Conservation (phyloP, 2,888 invertebrate genomes). For the Andrena haemorrhoa region DNA sequence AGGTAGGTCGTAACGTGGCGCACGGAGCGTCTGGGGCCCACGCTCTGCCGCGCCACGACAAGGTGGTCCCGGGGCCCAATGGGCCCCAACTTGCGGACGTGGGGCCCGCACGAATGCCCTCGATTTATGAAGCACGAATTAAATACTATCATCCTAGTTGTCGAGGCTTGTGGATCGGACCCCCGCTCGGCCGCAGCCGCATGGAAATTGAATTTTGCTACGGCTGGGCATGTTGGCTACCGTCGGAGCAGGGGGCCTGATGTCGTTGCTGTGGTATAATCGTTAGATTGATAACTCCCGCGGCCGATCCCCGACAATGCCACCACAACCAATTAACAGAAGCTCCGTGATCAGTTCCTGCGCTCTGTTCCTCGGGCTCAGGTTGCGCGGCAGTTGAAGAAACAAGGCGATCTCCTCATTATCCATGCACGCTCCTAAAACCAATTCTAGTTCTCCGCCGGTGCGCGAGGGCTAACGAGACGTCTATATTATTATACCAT, state of each 20-base stretch:
- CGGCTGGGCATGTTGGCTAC: background rate
- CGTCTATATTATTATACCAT: constrained; percentile 83
- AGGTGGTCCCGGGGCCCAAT: constrained; percentile 75
- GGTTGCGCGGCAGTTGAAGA: constrained; percentile 52
- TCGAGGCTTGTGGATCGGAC: constrained; percentile 10
- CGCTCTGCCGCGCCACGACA: constrained; percentile 79
- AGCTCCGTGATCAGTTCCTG: constrained; percentile 1
- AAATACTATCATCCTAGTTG: constrained; percentile 69
- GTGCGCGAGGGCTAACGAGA: constrained; percentile 81
- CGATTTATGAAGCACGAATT: constrained; percentile 80
- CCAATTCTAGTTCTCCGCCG: constrained; percentile 76
- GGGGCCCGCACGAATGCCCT: constrained; percentile 74
- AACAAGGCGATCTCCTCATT: constrained; percentile 75
- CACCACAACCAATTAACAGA: constrained; percentile 33
- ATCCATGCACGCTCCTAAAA: constrained; percentile 82
- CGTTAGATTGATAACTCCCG: background rate
- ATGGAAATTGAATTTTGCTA: constrained; percentile 34
- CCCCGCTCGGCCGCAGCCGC: background rate
- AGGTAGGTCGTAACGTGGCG: constrained; percentile 79
- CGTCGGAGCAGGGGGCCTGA: too few relatives aligned
- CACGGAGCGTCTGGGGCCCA: constrained; percentile 78
- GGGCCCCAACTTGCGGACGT: constrained; percentile 71
- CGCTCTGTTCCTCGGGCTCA: background rate
- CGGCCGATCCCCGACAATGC: background rate
- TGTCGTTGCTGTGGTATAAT: too few relatives aligned